Conservation (phyloP, 1,140 invertebrate species). For the Bathynomus jamesi region DNA sequence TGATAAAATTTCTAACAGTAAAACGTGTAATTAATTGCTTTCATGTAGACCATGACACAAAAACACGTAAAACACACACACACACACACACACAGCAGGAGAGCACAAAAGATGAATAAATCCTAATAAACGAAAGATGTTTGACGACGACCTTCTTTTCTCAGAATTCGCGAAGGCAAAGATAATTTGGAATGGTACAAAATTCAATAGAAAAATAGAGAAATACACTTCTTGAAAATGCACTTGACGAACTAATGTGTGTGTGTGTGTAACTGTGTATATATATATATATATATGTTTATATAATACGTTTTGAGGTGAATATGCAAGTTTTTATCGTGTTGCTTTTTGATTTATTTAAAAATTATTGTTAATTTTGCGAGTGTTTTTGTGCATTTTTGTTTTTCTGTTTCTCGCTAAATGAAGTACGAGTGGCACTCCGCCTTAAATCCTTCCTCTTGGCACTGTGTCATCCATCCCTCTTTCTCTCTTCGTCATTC, state of each 20-base stretch:
- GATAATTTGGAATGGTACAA: neutral
- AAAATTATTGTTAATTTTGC: no score
- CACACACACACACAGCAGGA: no score
- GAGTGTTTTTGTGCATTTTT: neutral
- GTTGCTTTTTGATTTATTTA: no score
- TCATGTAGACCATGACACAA: no score
- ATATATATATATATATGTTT: neutral
- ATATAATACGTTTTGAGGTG: neutral
- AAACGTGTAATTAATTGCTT: no score
- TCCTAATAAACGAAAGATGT: neutral
- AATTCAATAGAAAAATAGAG: neutral
- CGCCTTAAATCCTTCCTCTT: neutral
- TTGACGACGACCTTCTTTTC: neutral
- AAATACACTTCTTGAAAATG: neutral
- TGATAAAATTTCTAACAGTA: no score
- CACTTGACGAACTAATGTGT: neutral
- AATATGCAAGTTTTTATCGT: no score
- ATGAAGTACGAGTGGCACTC: neutral
- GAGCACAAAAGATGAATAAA: no score
- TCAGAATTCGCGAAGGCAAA: neutral
- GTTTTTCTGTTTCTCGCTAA: neutral
- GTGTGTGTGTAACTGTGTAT: neutral
- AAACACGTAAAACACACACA: no score
- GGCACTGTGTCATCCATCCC: neutral
- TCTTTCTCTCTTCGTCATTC: neutral